phyloP scores from a whole-genome alignment of 1,140 invertebrate genomes.

The Brachionus sp. region DNA sequence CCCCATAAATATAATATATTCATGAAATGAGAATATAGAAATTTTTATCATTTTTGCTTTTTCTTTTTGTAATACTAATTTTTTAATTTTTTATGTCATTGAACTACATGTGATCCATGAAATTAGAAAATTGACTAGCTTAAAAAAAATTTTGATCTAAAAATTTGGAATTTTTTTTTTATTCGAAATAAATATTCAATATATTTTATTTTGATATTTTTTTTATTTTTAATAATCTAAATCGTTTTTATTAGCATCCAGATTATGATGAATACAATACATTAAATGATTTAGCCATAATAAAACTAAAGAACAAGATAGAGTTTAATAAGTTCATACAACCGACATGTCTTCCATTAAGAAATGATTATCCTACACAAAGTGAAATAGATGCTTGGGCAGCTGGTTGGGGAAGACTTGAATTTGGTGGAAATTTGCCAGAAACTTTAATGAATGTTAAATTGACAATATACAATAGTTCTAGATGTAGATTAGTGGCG shows the following conservation, averaged over 20 bases:
- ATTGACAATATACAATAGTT: neutral
- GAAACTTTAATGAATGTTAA: slow-evolving; percentile 24
- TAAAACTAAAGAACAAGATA: neutral
- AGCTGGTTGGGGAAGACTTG: neutral
- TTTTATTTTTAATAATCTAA: too few species aligned
- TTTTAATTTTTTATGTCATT: too few species aligned
- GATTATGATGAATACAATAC: neutral
- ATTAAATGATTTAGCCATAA: slow-evolving; percentile 24
- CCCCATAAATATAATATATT: too few species aligned
- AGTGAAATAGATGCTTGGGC: neutral
- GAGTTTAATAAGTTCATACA: neutral
- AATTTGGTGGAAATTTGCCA: neutral
- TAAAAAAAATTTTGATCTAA: too few species aligned
- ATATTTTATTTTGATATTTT: too few species aligned
- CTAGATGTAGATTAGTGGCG: neutral
- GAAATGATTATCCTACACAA: neutral
- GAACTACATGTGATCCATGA: too few species aligned
- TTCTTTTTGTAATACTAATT: too few species aligned
- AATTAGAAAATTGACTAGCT: too few species aligned
- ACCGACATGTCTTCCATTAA: neutral
- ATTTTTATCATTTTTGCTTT: too few species aligned
- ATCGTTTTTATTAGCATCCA: slow-evolving; percentile 25
- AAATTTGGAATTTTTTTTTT: too few species aligned
- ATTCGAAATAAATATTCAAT: too few species aligned
- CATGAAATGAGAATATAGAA: too few species aligned